Evolutionary conservation across 2,113 vertebrate genomes (phyloP).

Genomic region (Amblyornis subalaris): DNA sequence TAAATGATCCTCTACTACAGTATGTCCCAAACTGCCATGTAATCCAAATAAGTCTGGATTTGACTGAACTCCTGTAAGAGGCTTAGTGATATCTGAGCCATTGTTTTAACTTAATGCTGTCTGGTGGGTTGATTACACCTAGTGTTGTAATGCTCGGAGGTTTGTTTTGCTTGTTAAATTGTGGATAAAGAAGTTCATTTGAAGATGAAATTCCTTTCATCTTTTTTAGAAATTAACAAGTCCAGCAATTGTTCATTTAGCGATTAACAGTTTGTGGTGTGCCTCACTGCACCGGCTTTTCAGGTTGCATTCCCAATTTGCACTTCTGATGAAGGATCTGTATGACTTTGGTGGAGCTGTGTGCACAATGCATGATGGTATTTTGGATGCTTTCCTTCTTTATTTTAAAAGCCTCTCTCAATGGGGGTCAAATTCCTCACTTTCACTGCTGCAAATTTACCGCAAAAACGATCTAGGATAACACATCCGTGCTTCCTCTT

Average conservation of each 20-base stretch:
- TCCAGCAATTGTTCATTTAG: neutral
- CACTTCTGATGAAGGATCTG: neutral
- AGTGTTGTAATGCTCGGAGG: neutral
- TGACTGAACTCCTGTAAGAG: slow-evolving; percentile 20
- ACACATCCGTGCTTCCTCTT: neutral
- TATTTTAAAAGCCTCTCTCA: neutral
- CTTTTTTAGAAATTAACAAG: neutral
- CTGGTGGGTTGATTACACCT: slow-evolving; percentile 15
- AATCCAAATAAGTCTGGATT: slow-evolving; percentile 50
- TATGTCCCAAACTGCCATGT: slow-evolving; percentile 30
- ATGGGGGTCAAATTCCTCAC: neutral
- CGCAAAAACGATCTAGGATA: neutral
- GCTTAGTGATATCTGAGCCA: slow-evolving; percentile 42
- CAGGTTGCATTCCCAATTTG: neutral
- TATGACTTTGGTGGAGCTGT: neutral
- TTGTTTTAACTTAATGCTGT: slow-evolving; percentile 36
- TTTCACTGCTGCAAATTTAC: neutral
- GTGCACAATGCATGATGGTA: neutral
- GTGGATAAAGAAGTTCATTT: neutral
- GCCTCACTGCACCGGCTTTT: neutral
- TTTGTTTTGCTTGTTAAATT: slow-evolving; percentile 1
- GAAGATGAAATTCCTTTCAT: neutral
- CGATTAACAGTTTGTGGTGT: fast-evolving
- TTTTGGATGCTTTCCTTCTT: neutral
- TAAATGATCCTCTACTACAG: slow-evolving; percentile 13